Evolutionary conservation across 92 coral and sea anemone species (phyloP).

Genomic region (Umimayanthus kanabou): DNA sequence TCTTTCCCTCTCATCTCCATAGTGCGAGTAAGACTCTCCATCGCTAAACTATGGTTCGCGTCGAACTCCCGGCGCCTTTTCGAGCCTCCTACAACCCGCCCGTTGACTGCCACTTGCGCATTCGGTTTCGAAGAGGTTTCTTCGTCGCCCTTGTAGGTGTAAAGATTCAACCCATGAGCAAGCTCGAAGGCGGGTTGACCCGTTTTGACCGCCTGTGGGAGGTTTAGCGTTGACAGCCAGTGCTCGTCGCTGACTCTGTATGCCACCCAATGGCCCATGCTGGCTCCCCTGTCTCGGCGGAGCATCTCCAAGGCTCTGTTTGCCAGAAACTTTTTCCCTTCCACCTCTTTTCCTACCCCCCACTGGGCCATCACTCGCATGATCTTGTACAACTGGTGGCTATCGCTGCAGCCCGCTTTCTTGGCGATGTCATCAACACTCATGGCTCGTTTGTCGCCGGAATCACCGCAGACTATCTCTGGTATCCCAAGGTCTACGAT

Average conservation of each 20-base stretch:
- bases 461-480: slow-evolving; percentile 32
- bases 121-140: neutral
- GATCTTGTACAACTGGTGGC: slow-evolving; percentile 24
- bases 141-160: neutral
- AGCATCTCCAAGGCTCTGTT: slow-evolving; percentile 35
- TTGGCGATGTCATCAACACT: slow-evolving; percentile 30
- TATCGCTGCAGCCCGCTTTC: slow-evolving; percentile 11
- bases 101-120: neutral
- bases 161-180: neutral
- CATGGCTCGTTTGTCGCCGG: neutral
- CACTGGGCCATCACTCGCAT: slow-evolving; percentile 45
- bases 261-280: slow-evolving; percentile 36
- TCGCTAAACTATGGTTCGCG: neutral
- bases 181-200: slow-evolving; percentile 15
- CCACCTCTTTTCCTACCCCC: slow-evolving; percentile 40
- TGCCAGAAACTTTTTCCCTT: slow-evolving; percentile 28
- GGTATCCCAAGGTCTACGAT: slow-evolving; percentile 34
- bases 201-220: neutral
- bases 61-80: slow-evolving; percentile 3
- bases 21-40: neutral
- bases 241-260: slow-evolving; percentile 1
- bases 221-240: neutral
- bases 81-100: neutral
- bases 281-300: slow-evolving; percentile 41
- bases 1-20: neutral